Evolutionary conservation across 2,797 vertebrate genomes (phyloP).

Genomic region (Liparis tanakae): DNA sequence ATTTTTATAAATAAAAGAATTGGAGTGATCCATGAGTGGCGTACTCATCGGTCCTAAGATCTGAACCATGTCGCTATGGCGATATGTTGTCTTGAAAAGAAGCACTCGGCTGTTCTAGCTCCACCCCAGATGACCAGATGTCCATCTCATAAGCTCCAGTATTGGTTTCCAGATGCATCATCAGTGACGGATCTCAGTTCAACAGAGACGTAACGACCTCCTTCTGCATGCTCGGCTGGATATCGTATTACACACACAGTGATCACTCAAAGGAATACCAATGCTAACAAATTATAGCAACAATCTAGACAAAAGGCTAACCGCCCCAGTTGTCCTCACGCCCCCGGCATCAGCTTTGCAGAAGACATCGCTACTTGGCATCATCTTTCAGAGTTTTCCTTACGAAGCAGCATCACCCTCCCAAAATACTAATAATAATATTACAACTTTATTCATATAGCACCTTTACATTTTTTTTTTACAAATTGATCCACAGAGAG

Average conservation of each 20-base stretch:
- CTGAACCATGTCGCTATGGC: conserved; percentile 12
- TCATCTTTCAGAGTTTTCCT: conserved; percentile 49
- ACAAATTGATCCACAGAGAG: too few relatives aligned
- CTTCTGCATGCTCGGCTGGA: conserved; percentile 37
- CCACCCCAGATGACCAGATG: conserved; percentile 25
- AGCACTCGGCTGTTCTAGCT: conserved; percentile 6
- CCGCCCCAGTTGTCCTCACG: conserved; percentile 30
- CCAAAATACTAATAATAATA: neutral
- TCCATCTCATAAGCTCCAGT: conserved; percentile 36
- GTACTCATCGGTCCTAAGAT: neutral
- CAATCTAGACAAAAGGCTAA: conserved; percentile 39
- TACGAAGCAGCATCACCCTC: conserved; percentile 47
- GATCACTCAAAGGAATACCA: conserved; percentile 39
- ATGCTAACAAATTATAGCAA: conserved; percentile 47
- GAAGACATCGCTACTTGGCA: conserved; percentile 37
- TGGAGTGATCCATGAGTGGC: neutral
- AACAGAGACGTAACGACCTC: conserved; percentile 35
- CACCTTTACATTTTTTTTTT: too few relatives aligned
- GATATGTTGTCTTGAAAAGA: neutral
- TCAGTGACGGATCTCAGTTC: conserved; percentile 48
- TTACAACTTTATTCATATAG: too few relatives aligned
- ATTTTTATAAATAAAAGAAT: too few relatives aligned
- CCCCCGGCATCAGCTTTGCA: conserved; percentile 32
- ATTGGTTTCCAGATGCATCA: conserved; percentile 49
- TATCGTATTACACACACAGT: conserved; percentile 46